A percentile compares a stretch with the other conserved stretches of the same genome.
phyloP scores from a whole-genome alignment of 2,888 invertebrate species.

The Nysson spinosus region DNA sequence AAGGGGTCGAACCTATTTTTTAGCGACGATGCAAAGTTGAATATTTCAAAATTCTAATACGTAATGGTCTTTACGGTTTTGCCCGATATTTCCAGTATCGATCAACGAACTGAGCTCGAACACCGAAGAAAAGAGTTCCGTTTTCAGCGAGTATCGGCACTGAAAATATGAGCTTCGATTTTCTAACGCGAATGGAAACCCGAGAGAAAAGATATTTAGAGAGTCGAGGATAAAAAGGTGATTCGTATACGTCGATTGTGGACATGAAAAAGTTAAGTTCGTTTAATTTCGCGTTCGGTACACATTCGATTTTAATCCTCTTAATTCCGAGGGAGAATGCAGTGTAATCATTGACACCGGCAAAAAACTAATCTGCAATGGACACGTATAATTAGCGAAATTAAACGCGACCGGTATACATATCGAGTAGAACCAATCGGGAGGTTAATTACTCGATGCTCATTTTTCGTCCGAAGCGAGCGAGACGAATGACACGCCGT shows the following conservation, averaged over 20 bases:
- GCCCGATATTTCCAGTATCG: conserved; percentile 42
- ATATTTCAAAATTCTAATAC: conserved; percentile 60
- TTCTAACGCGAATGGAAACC: no score
- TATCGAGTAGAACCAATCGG: conserved; percentile 30
- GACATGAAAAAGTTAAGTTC: no score
- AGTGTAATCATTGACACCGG: conserved; percentile 41
- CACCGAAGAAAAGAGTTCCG: conserved; percentile 22
- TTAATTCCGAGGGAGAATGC: conserved; percentile 46
- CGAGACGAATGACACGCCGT: conserved; percentile 36
- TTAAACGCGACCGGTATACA: conserved; percentile 40
- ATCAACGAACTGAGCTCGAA: conserved; percentile 17
- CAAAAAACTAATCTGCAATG: conserved; percentile 44
- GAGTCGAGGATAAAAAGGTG: neutral
- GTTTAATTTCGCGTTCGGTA: no score
- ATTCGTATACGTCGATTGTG: no score
- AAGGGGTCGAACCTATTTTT: conserved; percentile 32
- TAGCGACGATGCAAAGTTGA: conserved; percentile 42
- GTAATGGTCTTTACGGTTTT: conserved; percentile 29
- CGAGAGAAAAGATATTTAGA: neutral
- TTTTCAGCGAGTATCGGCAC: conserved; percentile 45
- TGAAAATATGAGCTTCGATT: conserved; percentile 54
- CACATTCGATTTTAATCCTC: conserved; percentile 50
- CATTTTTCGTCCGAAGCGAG: conserved; percentile 43
- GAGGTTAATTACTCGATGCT: conserved; percentile 47
- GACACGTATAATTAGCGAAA: conserved; percentile 52